phyloP scores from a whole-genome alignment of 2,888 invertebrate genomes.

The Xestia sexstrigata region DNA sequence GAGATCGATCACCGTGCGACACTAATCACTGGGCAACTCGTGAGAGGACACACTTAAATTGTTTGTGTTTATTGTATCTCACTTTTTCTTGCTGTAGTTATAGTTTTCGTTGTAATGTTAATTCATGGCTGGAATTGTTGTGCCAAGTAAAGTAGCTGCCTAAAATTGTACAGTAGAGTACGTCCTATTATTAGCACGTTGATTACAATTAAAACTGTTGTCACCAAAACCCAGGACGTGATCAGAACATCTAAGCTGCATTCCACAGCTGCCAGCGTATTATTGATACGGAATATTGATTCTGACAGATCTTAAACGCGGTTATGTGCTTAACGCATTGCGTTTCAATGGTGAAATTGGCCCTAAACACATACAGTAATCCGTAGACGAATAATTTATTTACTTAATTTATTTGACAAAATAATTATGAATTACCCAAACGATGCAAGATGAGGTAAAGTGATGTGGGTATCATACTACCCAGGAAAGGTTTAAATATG shows the following conservation, averaged over 20 bases:
- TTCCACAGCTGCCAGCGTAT: neutral
- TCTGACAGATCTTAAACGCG: no score
- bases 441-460: neutral
- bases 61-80: conserved; percentile 11
- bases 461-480: neutral
- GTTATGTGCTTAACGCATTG: no score
- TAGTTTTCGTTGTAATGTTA: conserved; percentile 2
- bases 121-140: neutral
- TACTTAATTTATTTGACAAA: neutral
- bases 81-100: neutral
- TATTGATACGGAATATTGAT: neutral
- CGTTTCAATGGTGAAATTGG: neutral
- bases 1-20: conserved; percentile 52
- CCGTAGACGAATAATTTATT: neutral
- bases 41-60: conserved; percentile 34
- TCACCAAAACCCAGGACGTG: neutral
- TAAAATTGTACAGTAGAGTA: conserved; percentile 2
- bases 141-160: conserved; percentile 16
- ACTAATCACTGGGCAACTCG: conserved; percentile 40
- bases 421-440: neutral
- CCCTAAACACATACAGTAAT: neutral
- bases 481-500: neutral
- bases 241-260: neutral
- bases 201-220: neutral
- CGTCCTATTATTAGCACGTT: neutral